Conservation (phyloP, 2,888 invertebrate genomes). For the Ceratothoa steindachneri region DNA sequence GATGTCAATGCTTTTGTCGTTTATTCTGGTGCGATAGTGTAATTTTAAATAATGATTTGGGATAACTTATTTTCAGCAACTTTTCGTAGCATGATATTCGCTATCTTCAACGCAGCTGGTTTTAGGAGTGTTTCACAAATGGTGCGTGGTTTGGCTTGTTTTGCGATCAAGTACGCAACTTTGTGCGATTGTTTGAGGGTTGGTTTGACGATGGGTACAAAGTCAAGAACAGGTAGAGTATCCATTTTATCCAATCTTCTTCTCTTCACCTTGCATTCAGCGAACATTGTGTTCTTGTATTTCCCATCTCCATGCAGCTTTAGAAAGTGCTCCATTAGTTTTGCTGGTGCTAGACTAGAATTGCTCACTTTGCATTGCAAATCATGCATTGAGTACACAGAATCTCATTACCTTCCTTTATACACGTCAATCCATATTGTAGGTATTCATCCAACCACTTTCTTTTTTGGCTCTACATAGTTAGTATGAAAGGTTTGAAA, state of each 20-base stretch:
- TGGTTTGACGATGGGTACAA: too few species aligned
- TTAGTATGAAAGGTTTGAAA: too few species aligned
- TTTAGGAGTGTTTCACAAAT: too few species aligned
- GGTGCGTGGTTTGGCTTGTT: too few species aligned
- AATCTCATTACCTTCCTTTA: constrained; percentile 29
- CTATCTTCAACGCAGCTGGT: too few species aligned
- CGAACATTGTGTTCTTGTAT: constrained; percentile 5
- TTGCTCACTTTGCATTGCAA: constrained; percentile 36
- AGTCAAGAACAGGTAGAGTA: too few species aligned
- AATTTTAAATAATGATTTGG: constrained; percentile 28
- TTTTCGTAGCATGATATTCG: too few species aligned
- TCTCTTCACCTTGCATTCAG: constrained; percentile 22
- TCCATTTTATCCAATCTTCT: too few species aligned
- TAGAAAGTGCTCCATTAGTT: constrained; percentile 27
- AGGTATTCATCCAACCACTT: constrained; percentile 23
- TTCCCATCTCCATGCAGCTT: constrained; percentile 22
- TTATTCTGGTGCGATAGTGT: constrained; percentile 31
- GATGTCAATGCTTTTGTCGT: constrained; percentile 25
- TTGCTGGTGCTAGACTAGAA: constrained; percentile 29
- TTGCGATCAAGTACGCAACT: too few species aligned
- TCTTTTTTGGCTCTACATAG: too few species aligned
- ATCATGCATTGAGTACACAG: constrained; percentile 34
- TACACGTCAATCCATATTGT: constrained; percentile 29
- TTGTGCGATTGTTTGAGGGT: too few species aligned
- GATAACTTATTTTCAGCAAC: too few species aligned